Conservation (phyloP, 2,888 invertebrate genomes). For the Sarcophaga subvicina region DNA sequence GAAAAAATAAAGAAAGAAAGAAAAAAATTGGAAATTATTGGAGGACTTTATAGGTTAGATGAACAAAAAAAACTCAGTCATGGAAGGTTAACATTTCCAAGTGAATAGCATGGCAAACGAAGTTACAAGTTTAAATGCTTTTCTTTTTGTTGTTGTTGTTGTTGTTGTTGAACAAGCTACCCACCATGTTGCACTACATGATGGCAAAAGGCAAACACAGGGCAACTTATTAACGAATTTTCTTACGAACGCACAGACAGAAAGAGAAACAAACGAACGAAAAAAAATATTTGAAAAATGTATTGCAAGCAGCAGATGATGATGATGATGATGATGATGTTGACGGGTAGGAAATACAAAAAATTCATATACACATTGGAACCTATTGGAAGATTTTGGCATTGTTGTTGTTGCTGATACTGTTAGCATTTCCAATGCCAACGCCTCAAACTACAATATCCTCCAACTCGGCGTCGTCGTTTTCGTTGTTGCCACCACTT, state of each 20-base stretch:
- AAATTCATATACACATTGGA: constrained; percentile 17
- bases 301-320: neutral
- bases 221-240: neutral
- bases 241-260: constrained; percentile 5
- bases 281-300: neutral
- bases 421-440: constrained; percentile 54
- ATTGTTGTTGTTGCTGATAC: neutral
- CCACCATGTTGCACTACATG: neutral
- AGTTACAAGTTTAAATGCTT: too few species aligned
- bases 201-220: neutral
- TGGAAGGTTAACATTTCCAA: neutral
- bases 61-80: neutral
- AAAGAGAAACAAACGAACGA: neutral
- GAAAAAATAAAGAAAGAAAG: too few species aligned
- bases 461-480: neutral
- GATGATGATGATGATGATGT: neutral
- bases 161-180: neutral
- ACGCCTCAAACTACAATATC: neutral
- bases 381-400: constrained; percentile 58
- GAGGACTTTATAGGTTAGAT: neutral
- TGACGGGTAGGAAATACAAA: neutral
- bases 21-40: neutral
- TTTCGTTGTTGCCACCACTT: constrained; percentile 44
- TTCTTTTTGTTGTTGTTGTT: too few species aligned
- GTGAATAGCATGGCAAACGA: too few species aligned